Evolutionary conservation across 2,797 vertebrate genomes (phyloP), one percentile per base, ranked within the genome.

Genomic region (Falco rusticolus): DNA sequence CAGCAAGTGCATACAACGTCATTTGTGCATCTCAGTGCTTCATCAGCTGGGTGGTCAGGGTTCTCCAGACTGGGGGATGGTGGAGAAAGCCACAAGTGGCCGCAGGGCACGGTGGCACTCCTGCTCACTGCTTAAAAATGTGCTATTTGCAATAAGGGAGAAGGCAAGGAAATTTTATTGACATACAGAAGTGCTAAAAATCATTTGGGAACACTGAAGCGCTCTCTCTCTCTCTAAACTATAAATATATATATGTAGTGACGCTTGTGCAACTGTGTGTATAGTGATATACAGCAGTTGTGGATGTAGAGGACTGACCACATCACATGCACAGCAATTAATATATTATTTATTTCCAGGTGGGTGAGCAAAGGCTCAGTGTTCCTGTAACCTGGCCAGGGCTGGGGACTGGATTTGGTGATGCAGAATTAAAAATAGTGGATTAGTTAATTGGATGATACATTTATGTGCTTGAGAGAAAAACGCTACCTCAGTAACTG

Each of bases 211-310:
- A 8, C 13, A 4, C 24, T 24, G n/a, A 25, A 54, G 34, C 21
- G 39, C 39, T 41, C 39, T 41, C 39, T 41, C 3, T 41, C 11
- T 39, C 11, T 39, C 11, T 14, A 41, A 41, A 45, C 17, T 45
- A 45, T 45, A 45, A 45, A 45, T 45, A 18, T 45, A 45, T 45
- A 45, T 45, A 45, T 19, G 43, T 1, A 43, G 15, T 4, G 34
- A 33, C 5, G 11, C 18, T 20, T 4, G 0, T 24, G 14, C 19
- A 26, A 16, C 21, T 28, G 7, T 3, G 16, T 47, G 1, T 7
- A 8, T 4, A 56, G 53, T 29, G 47, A 5, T 13, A 33, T 11
- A 43, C 5, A 41, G 47, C 54, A 34, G 28, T 21, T 34, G 37
- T 33, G 50, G 48, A 6, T 66, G 48, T 45, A 45, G 43, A 45